Percentiles rank a stretch among this genome's conserved stretches.
Conservation (phyloP, 2,113 vertebrate genomes). For the Peucedramus taeniatus region DNA sequence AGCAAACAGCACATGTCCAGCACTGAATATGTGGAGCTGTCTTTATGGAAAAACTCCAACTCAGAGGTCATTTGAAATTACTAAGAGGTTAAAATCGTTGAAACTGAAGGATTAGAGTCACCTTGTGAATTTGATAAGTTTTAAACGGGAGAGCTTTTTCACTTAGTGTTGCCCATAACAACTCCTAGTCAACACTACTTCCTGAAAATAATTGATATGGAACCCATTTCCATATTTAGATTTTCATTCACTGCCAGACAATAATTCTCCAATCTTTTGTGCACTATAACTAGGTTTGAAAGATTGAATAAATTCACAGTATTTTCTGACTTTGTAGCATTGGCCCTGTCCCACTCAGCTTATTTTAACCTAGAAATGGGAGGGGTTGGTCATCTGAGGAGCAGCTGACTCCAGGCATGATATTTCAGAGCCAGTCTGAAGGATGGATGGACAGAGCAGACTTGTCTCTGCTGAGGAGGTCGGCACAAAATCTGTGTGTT, state of each 20-base stretch:
- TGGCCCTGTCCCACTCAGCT: not conserved
- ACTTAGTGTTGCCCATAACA: not conserved
- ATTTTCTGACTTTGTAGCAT: not conserved
- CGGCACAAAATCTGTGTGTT: rapidly evolving
- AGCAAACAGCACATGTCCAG: rapidly evolving
- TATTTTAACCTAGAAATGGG: not conserved
- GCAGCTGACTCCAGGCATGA: not conserved
- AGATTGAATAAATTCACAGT: not conserved
- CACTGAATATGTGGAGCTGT: not conserved
- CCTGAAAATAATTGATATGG: not conserved
- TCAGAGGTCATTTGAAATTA: not conserved
- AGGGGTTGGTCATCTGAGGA: not conserved
- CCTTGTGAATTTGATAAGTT: not conserved
- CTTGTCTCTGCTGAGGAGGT: not conserved
- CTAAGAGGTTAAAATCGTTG: not conserved
- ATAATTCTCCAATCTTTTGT: not conserved
- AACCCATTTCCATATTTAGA: not conserved
- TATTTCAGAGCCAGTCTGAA: not conserved
- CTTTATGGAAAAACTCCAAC: not conserved
- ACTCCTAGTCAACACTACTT: not conserved
- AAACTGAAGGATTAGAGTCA: not conserved
- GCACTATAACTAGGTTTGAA: not conserved
- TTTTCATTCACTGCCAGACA: not conserved
- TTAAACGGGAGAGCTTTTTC: not conserved
- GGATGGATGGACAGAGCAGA: not conserved